Conservation (phyloP, 1,140 invertebrate species). For the Stenopsyche tienmushanensis region DNA sequence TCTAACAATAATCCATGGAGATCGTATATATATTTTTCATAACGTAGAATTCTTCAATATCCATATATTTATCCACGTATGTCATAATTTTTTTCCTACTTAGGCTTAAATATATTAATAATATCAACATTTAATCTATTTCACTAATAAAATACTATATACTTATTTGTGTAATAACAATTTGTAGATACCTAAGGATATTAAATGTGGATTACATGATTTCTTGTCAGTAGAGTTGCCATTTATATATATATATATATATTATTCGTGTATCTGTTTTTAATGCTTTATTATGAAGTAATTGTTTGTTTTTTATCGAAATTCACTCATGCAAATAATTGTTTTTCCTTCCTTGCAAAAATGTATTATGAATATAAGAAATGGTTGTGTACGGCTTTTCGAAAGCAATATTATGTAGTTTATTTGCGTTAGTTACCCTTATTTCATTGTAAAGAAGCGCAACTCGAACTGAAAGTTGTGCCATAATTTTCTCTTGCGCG, state of each 20-base stretch:
- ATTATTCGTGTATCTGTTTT: not conserved
- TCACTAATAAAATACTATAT: conserved; percentile 8
- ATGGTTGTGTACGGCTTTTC: conserved; percentile 41
- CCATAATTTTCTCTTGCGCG: conserved; percentile 23
- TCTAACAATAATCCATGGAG: not conserved
- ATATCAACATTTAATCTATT: conserved; percentile 11
- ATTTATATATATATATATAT: not conserved
- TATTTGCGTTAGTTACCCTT: conserved; percentile 36
- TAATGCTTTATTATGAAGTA: conserved; percentile 1
- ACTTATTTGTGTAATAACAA: conserved; percentile 1
- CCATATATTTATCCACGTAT: too few relatives aligned
- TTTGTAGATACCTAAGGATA: conserved; percentile 15
- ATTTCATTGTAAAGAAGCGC: conserved; percentile 31
- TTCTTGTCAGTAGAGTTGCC: not conserved
- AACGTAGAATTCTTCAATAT: not conserved
- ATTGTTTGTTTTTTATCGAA: not conserved
- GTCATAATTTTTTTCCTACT: too few relatives aligned
- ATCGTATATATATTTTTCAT: conserved; percentile 14
- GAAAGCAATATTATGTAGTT: conserved; percentile 39
- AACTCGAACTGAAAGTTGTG: conserved; percentile 38
- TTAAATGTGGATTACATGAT: conserved; percentile 6
- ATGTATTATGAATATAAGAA: conserved; percentile 33
- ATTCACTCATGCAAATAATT: too few relatives aligned
- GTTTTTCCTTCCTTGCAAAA: conserved; percentile 9
- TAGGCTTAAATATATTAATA: conserved; percentile 4